phyloP scores from a whole-genome alignment of 2,888 invertebrate genomes.

The Cristatella mucedo region DNA sequence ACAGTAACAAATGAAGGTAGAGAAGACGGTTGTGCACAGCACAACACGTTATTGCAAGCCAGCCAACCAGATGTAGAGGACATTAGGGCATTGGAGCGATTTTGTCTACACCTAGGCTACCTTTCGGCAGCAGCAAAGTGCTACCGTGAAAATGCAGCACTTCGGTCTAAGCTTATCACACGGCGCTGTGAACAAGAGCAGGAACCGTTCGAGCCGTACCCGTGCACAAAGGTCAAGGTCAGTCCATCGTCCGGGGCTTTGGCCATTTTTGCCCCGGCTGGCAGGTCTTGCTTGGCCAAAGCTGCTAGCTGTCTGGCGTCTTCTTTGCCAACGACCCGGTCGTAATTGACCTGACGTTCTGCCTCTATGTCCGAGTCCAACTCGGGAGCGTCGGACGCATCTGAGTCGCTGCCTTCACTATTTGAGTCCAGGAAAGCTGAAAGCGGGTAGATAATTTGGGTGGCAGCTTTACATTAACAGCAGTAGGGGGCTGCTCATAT shows the following conservation, averaged over 20 bases:
- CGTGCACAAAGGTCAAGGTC: slow-evolving; percentile 33
- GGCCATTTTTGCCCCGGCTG: slow-evolving; percentile 29
- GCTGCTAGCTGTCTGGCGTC: slow-evolving; percentile 24
- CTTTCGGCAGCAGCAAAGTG: too few species aligned
- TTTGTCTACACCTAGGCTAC: too few species aligned
- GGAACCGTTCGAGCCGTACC: too few species aligned
- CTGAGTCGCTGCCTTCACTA: slow-evolving; percentile 37
- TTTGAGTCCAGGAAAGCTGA: slow-evolving; percentile 35
- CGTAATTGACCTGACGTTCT: slow-evolving; percentile 34
- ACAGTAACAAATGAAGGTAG: too few species aligned
- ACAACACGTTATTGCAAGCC: too few species aligned
- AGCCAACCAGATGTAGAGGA: too few species aligned
- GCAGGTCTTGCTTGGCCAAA: slow-evolving; percentile 22
- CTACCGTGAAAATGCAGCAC: too few species aligned
- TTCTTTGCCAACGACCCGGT: slow-evolving; percentile 28
- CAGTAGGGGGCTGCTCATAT: neutral
- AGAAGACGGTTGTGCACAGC: too few species aligned
- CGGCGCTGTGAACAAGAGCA: too few species aligned
- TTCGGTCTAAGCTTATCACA: too few species aligned
- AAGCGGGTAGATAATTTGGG: slow-evolving; percentile 5
- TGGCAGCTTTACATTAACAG: neutral
- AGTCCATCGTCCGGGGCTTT: slow-evolving; percentile 31
- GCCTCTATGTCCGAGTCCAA: slow-evolving; percentile 37
- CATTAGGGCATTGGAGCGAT: too few species aligned
- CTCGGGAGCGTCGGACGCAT: slow-evolving; percentile 32